These are phyloP conservation scores for Connochaetes taurinus DNA, from an alignment of 2,113 vertebrate species.

Conservation along the genomic window DNA sequence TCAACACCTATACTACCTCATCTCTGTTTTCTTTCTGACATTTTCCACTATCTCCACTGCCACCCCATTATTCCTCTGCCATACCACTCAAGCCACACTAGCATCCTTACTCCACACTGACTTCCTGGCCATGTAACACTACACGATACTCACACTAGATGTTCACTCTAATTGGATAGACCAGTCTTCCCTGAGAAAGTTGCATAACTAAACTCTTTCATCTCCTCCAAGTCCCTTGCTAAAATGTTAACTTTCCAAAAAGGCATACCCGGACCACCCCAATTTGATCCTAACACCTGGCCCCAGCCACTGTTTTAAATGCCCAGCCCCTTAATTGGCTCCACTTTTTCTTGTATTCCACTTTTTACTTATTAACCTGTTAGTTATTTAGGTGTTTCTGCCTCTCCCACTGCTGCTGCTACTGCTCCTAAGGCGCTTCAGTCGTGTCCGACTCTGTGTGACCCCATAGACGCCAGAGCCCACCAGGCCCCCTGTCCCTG, in stretches of 20 bases:
- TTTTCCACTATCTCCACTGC: background rate
- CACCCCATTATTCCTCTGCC: background rate
- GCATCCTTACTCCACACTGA: background rate
- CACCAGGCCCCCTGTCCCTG: too few relatives aligned
- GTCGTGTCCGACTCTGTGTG: too few relatives aligned
- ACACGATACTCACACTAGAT: background rate
- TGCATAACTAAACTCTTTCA: background rate
- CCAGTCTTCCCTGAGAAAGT: background rate
- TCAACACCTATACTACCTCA: background rate
- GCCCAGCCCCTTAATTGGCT: background rate
- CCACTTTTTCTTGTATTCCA: background rate
- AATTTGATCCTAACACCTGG: background rate
- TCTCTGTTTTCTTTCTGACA: background rate
- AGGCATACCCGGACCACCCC: background rate
- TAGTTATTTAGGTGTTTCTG: background rate
- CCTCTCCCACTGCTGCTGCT: background rate
- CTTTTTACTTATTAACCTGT: background rate
- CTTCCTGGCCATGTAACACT: background rate
- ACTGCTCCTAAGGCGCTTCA: too few relatives aligned
- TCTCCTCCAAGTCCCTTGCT: background rate
- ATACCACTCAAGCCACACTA: background rate
- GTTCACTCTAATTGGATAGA: background rate
- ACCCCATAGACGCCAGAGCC: too few relatives aligned
- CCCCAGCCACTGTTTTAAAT: background rate
- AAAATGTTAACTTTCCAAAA: background rate